These are phyloP conservation scores for Lamellibrachia satsuma DNA, from an alignment of 2,888 invertebrate species.

Conservation along the genomic window DNA sequence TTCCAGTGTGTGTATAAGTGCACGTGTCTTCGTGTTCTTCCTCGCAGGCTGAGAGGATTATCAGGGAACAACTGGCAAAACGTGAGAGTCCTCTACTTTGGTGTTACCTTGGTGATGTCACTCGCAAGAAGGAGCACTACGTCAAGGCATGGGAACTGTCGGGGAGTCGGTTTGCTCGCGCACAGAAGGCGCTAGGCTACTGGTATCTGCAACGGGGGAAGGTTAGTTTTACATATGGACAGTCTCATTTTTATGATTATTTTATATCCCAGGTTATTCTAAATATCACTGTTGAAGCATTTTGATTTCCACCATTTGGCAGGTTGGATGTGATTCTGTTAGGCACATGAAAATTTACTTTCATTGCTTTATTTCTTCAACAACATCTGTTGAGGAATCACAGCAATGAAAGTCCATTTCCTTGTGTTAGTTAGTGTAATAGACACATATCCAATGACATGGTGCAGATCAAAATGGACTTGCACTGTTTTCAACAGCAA, in stretches of 20 bases:
- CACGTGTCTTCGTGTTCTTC: constrained; percentile 13
- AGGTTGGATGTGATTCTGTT: too few relatives aligned
- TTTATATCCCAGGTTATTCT: neutral
- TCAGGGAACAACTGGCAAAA: constrained; percentile 79
- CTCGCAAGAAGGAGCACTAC: constrained; percentile 81
- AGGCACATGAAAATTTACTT: too few relatives aligned
- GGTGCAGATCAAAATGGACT: too few relatives aligned
- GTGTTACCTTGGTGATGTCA: constrained; percentile 90
- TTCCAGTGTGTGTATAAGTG: neutral
- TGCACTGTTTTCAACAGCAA: too few relatives aligned
- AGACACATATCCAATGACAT: too few relatives aligned
- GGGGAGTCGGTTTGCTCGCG: constrained; percentile 80
- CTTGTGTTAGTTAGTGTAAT: too few relatives aligned
- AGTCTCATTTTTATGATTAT: neutral
- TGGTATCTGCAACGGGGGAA: constrained; percentile 65
- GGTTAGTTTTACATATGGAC: constrained; percentile 45
- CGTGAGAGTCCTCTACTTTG: constrained; percentile 85
- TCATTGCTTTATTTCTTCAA: too few relatives aligned
- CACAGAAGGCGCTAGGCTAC: constrained; percentile 86
- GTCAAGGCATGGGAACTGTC: constrained; percentile 93
- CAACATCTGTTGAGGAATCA: too few relatives aligned
- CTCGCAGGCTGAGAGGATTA: constrained; percentile 83
- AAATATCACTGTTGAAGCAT: too few relatives aligned
- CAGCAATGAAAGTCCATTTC: too few relatives aligned
- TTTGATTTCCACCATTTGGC: too few relatives aligned